Conservation (phyloP, 2,113 vertebrate species). For the Canis aureus region DNA sequence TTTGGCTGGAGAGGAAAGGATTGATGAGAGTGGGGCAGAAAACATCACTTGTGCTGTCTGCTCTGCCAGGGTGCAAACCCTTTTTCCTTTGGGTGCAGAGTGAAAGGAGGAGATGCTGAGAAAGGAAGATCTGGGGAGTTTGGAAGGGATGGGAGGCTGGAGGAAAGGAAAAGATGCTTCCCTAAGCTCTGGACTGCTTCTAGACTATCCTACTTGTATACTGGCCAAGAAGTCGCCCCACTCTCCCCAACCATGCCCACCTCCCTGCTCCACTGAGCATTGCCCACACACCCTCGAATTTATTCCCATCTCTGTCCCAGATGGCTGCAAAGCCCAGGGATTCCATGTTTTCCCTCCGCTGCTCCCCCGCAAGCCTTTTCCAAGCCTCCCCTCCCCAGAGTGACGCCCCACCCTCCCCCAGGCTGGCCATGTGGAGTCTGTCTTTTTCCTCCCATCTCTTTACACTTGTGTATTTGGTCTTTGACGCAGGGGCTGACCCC, state of each 20-base stretch:
- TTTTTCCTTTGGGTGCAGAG: not conserved
- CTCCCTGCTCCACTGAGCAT: too few relatives aligned
- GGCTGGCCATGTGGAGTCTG: slow-evolving; percentile 63
- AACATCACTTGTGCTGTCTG: not conserved
- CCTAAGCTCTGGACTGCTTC: not conserved
- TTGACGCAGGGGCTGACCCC: slow-evolving; percentile 63
- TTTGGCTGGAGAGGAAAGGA: not conserved
- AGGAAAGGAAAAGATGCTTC: not conserved
- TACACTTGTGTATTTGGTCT: slow-evolving; percentile 66
- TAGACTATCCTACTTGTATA: not conserved
- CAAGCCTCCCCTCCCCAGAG: not conserved
- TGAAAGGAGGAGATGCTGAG: not conserved
- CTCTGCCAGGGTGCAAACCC: not conserved
- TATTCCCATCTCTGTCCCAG: slow-evolving; percentile 11
- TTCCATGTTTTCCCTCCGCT: not conserved
- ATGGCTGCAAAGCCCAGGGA: not conserved
- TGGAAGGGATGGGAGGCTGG: not conserved
- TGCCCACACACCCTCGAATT: not conserved
- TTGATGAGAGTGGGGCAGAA: not conserved
- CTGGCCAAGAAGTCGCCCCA: not conserved
- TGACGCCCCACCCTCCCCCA: not conserved
- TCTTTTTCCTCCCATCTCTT: slow-evolving; percentile 64
- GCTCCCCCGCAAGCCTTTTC: not conserved
- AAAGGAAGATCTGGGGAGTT: not conserved
- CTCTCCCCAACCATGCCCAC: not conserved